These are phyloP conservation scores for Plestiodon gilberti DNA, from an alignment of 2,113 vertebrate species.

Conservation along the genomic window DNA sequence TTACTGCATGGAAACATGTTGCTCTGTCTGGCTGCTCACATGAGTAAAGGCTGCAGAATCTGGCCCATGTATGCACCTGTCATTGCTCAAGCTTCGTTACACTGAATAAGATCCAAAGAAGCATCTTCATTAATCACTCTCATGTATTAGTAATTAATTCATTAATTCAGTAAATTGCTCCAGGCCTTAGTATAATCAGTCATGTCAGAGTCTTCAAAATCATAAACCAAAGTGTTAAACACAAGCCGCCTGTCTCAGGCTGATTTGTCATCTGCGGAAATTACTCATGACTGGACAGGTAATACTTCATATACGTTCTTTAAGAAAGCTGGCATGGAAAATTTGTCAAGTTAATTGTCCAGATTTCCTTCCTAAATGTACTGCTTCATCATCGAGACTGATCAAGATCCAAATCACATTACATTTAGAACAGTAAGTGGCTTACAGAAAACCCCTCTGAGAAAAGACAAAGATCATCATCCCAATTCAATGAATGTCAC, in stretches of 20 bases:
- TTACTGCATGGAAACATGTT: not conserved
- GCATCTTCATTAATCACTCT: slow-evolving; percentile 73
- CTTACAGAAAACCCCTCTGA: slow-evolving; percentile 47
- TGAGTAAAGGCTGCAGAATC: slow-evolving; percentile 44
- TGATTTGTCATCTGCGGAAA: slow-evolving; percentile 70
- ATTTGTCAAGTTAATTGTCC: slow-evolving; percentile 69
- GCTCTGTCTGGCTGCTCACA: not conserved
- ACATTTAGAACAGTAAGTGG: slow-evolving; percentile 42
- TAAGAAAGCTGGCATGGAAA: slow-evolving; percentile 58
- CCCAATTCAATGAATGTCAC: not conserved
- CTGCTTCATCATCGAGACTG: slow-evolving; percentile 48
- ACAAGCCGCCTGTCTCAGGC: slow-evolving; percentile 62
- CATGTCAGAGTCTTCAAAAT: slow-evolving; percentile 71
- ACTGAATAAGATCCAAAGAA: slow-evolving; percentile 65
- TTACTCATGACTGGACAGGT: slow-evolving; percentile 62
- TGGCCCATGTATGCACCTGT: slow-evolving; percentile 53
- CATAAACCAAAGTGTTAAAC: slow-evolving; percentile 70
- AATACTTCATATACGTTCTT: slow-evolving; percentile 61
- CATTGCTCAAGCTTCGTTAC: slow-evolving; percentile 66
- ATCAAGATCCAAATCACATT: slow-evolving; percentile 53
- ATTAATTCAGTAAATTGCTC: slow-evolving; percentile 74
- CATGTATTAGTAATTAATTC: slow-evolving; percentile 74
- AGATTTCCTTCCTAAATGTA: slow-evolving; percentile 57
- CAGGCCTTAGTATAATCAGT: slow-evolving; percentile 67
- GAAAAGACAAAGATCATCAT: not conserved